A percentile compares a stretch with the other conserved stretches of the same genome.
phyloP scores from a whole-genome alignment of 2,888 invertebrate species.

The Gymnoscelis rufifasciata region DNA sequence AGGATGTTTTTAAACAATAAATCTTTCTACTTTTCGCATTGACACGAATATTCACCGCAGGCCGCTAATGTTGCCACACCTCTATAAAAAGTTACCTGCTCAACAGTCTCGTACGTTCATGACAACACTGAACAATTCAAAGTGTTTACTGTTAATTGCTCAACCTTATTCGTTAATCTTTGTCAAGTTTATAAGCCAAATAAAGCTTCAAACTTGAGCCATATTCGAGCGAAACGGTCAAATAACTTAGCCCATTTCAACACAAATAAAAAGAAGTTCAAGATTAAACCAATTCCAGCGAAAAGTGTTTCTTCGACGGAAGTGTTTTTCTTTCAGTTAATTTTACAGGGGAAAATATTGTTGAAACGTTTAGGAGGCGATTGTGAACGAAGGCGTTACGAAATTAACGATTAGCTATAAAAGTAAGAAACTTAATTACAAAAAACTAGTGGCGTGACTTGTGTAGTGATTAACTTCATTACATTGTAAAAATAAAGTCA shows the following conservation, averaged over 20 bases:
- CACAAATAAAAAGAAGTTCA: constrained; percentile 7
- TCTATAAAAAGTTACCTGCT: not conserved
- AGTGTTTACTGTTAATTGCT: not conserved
- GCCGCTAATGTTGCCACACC: too few species aligned
- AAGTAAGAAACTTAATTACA: too few species aligned
- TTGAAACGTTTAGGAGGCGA: constrained; percentile 18
- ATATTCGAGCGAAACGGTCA: not conserved
- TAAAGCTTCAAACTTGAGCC: not conserved
- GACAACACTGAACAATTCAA: too few species aligned
- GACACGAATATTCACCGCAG: too few species aligned
- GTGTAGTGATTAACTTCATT: too few species aligned
- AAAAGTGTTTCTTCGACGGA: constrained; percentile 6
- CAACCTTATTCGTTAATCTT: not conserved
- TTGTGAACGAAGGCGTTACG: constrained; percentile 21
- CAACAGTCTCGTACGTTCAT: too few species aligned
- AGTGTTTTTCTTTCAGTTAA: constrained; percentile 7
- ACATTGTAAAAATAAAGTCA: too few species aligned
- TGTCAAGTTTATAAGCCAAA: not conserved
- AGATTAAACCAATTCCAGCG: constrained; percentile 8
- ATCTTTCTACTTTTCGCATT: too few species aligned
- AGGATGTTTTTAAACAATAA: too few species aligned
- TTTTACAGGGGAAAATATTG: constrained; percentile 18
- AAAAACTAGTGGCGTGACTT: too few species aligned
- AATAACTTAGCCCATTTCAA: constrained; percentile 1
- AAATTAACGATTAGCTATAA: not conserved